These are phyloP conservation scores for Pocota personata DNA, from an alignment of 2,888 invertebrate genomes.

Conservation along the genomic window DNA sequence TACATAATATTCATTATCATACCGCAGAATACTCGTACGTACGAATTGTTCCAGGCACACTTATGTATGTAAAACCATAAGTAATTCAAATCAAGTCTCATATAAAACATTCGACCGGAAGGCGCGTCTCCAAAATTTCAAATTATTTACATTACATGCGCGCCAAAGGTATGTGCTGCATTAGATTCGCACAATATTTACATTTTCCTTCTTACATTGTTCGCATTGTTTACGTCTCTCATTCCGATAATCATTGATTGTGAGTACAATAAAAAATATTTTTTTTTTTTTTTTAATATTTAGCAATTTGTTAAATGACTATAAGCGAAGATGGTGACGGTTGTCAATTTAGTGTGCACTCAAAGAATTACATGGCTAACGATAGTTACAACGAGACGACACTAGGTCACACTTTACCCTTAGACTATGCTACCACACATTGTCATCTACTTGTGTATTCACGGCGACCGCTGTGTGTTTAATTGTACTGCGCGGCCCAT, in stretches of 20 bases:
- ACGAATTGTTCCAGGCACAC: not conserved
- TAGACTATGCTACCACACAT: slow-evolving; percentile 43
- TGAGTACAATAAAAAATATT: slow-evolving; percentile 1
- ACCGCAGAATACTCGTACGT: too few relatives aligned
- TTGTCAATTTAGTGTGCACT: slow-evolving; percentile 36
- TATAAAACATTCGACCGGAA: slow-evolving; percentile 46
- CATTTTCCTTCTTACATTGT: slow-evolving; percentile 45
- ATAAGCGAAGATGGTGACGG: slow-evolving; percentile 14
- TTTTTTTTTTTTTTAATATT: slow-evolving; percentile 32
- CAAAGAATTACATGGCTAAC: slow-evolving; percentile 9
- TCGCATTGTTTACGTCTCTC: slow-evolving; percentile 22
- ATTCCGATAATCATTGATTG: not conserved
- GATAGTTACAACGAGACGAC: slow-evolving; percentile 59
- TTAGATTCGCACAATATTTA: slow-evolving; percentile 47
- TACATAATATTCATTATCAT: not conserved
- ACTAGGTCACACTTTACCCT: slow-evolving; percentile 72
- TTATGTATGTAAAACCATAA: not conserved
- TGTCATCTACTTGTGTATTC: slow-evolving; percentile 71
- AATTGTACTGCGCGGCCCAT: slow-evolving; percentile 74
- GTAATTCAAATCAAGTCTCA: slow-evolving; percentile 22
- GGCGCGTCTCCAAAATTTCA: slow-evolving; percentile 46
- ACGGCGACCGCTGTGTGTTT: slow-evolving; percentile 69
- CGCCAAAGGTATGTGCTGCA: slow-evolving; percentile 5
- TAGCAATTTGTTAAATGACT: slow-evolving; percentile 23
- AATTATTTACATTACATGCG: slow-evolving; percentile 40